Base-by-base conservation (phyloP, 1,140 invertebrate species). In the Gonioctena quinquepunctata region DNA sequence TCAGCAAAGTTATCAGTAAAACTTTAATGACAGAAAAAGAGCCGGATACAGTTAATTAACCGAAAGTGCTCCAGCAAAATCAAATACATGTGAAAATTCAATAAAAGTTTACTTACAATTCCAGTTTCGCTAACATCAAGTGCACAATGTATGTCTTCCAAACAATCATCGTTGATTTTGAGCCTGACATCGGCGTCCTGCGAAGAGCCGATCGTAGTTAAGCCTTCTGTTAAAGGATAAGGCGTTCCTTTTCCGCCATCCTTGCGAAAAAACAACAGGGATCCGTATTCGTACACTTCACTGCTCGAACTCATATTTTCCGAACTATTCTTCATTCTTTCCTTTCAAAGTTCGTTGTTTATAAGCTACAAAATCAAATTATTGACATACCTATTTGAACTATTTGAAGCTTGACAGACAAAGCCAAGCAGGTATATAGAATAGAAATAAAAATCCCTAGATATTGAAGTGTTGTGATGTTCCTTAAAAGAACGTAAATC, bases 101-200 rank as follows among this genome's bases (percentile, higher is more conserved):
- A n/a, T n/a, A 11, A 68, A 42, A 0, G 8, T 68, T 61, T 62
- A 67, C 70, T 67, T 63, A 71, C 70, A 52, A 63, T 57, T 28
- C 70, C 65, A 56, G 25, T 42, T 56, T 68, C 50, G 21, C 62
- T 48, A 3, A 66, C 33, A 52, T 67, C 33, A 7, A 71, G 21
- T 11, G 63, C 18, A 50, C 70, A 71, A 27, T 62, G 65, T 16
- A 68, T 67, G 16, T 54, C 19, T 28, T 71, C 60, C 16, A 67
- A 21, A 5, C 27, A 8, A 23, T 23, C 26, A 61, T 69, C 67
- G n/a, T n/a, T 22, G 11, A 69, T n/a, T 71, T 68, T 71, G n/a
- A 71, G 18, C 7, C 70, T 19, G 6, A 71, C 50, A 68, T 71
- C 42, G 7, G 49, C 50, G n/a, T 42, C n/a, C 6, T 2, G 6